Percentiles rank a stretch among this genome's conserved stretches.
Conservation (phyloP, 2,888 invertebrate species). For the Zaprionus obscuricornis region DNA sequence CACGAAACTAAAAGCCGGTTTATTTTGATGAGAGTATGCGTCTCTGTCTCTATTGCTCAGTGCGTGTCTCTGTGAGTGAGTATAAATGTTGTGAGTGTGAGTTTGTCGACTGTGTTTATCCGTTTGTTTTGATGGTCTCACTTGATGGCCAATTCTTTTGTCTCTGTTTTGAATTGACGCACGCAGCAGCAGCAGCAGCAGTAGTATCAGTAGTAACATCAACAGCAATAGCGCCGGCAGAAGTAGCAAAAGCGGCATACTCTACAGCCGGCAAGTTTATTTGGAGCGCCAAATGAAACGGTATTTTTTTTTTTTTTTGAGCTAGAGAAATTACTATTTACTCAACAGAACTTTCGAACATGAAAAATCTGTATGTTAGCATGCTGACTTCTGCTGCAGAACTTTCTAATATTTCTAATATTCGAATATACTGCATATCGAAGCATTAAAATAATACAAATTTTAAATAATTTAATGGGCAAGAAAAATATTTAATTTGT, state of each 20-base stretch:
- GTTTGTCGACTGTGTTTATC: constrained; percentile 42
- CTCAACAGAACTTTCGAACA: neutral
- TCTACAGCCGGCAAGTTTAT: constrained; percentile 40
- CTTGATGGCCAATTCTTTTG: constrained; percentile 55
- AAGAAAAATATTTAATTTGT: too few species aligned
- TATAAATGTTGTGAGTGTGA: constrained; percentile 27
- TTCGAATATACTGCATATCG: too few species aligned
- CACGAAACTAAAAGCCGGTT: constrained; percentile 70
- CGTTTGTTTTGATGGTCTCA: constrained; percentile 55
- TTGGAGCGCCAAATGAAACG: constrained; percentile 48
- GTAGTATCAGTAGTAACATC: constrained; percentile 29
- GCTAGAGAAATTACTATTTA: constrained; percentile 13
- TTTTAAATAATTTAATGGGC: neutral
- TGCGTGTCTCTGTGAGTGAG: constrained; percentile 8
- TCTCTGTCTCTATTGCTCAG: constrained; percentile 5
- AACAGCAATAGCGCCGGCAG: constrained; percentile 26
- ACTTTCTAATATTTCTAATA: too few species aligned
- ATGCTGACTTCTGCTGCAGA: neutral
- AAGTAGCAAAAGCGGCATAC: too few species aligned
- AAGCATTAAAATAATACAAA: too few species aligned
- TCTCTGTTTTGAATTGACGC: constrained; percentile 53
- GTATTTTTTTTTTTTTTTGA: too few species aligned
- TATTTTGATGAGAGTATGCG: constrained; percentile 52
- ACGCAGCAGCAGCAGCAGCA: constrained; percentile 26
- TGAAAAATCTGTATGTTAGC: neutral